A percentile compares a stretch with the other conserved stretches of the same genome.
Evolutionary conservation across 2,888 invertebrate species (phyloP).

Genomic region (Anoncus sp.): DNA sequence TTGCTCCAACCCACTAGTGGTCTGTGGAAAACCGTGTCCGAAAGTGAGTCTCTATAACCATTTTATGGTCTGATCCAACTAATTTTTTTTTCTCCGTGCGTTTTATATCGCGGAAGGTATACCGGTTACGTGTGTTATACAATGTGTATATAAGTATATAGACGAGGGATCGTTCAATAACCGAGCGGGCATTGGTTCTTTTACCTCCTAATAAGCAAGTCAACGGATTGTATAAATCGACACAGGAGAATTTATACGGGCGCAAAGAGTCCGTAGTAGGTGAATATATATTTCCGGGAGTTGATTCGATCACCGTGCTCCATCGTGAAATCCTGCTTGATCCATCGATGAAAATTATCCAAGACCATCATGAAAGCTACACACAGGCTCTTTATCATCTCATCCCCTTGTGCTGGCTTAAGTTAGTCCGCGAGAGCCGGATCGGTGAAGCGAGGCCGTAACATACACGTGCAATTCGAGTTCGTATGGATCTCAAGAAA

Average conservation of each 20-base stretch:
- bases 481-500: slow-evolving; percentile 20
- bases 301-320: slow-evolving; percentile 17
- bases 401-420: slow-evolving; percentile 24
- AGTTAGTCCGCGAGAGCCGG: slow-evolving; percentile 47
- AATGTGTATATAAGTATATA: no score
- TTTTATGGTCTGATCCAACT: no score
- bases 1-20: no score
- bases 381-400: neutral
- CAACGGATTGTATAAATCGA: neutral
- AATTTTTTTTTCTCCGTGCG: no score
- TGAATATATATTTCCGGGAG: slow-evolving; percentile 1
- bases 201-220: slow-evolving; percentile 15
- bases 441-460: slow-evolving; percentile 35
- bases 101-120: no score
- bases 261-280: neutral
- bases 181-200: neutral
- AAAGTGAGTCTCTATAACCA: no score
- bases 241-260: neutral
- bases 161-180: no score
- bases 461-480: slow-evolving; percentile 30
- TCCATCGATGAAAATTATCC: slow-evolving; percentile 49
- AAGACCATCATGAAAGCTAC: slow-evolving; percentile 31
- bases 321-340: slow-evolving; percentile 50
- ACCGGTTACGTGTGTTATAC: no score
- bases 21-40: no score